Percentiles rank a stretch among this genome's conserved stretches.
Conservation (phyloP, 2,797 vertebrate genomes). For the Balearica regulorum region DNA sequence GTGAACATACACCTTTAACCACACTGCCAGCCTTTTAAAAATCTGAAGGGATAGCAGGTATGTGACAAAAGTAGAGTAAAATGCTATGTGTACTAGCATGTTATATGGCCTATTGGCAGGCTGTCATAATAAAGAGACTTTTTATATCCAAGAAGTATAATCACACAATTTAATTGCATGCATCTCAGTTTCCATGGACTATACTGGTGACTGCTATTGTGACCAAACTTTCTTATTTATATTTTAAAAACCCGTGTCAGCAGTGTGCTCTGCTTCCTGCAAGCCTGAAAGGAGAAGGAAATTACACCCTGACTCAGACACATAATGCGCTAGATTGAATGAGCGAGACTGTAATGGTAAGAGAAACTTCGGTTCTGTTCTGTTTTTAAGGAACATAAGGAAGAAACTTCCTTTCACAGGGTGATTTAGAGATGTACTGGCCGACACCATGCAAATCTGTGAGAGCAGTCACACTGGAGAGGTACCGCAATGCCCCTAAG, state of each 20-base stretch:
- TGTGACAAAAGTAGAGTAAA: not conserved
- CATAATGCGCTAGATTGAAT: not conserved
- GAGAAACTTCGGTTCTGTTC: not conserved
- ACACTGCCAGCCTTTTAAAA: not conserved
- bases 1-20: not conserved
- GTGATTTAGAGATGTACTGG: not conserved
- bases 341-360: not conserved
- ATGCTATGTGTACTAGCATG: not conserved
- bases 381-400: not conserved
- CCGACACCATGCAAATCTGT: not conserved
- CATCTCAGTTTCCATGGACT: not conserved
- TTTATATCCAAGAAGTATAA: not conserved
- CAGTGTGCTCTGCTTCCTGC: not conserved
- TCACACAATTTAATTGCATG: not conserved
- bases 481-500: not conserved
- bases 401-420: not conserved
- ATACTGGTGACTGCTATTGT: not conserved
- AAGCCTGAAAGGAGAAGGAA: conserved; percentile 4
- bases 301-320: not conserved
- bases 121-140: not conserved
- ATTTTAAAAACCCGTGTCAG: not conserved
- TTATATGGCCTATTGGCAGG: not conserved
- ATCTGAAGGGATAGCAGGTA: not conserved
- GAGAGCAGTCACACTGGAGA: not conserved
- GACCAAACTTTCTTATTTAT: not conserved